These are phyloP conservation scores for Eolophus roseicapilla DNA, from an alignment of 2,113 vertebrate species.

Conservation along the genomic window DNA sequence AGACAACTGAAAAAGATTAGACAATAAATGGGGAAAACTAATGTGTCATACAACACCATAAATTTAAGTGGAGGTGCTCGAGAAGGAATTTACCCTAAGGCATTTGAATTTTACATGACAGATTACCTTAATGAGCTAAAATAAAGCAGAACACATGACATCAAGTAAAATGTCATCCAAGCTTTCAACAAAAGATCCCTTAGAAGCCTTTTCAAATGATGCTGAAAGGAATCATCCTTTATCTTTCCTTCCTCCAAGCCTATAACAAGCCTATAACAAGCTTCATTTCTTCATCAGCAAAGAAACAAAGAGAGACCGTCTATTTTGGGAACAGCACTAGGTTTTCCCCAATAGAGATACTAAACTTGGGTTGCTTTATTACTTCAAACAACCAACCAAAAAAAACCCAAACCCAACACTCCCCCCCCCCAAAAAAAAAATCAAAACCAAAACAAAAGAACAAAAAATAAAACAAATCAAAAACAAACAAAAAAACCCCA, in stretches of 20 bases:
- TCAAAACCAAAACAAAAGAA: neutral
- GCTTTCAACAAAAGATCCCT: neutral
- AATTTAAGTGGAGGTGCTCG: accelerated
- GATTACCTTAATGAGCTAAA: neutral
- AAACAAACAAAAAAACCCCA: neutral
- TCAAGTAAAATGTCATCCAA: neutral
- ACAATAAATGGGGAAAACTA: neutral
- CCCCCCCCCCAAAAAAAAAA: neutral
- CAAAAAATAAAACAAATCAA: neutral
- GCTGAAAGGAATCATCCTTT: neutral
- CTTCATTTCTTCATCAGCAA: neutral
- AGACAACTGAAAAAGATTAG: neutral
- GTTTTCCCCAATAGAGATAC: neutral
- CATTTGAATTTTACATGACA: neutral
- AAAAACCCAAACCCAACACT: too few relatives aligned
- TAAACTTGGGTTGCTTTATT: neutral
- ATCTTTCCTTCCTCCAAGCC: neutral
- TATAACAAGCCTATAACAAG: neutral
- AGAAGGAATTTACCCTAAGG: neutral
- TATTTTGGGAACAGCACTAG: neutral
- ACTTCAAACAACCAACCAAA: neutral
- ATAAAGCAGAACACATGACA: neutral
- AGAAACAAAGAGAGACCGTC: neutral
- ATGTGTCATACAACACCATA: neutral
- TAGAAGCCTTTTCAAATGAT: neutral